Base-by-base conservation (phyloP, 2,888 invertebrate species). In the Imbricaverruca yamaguchii region DNA sequence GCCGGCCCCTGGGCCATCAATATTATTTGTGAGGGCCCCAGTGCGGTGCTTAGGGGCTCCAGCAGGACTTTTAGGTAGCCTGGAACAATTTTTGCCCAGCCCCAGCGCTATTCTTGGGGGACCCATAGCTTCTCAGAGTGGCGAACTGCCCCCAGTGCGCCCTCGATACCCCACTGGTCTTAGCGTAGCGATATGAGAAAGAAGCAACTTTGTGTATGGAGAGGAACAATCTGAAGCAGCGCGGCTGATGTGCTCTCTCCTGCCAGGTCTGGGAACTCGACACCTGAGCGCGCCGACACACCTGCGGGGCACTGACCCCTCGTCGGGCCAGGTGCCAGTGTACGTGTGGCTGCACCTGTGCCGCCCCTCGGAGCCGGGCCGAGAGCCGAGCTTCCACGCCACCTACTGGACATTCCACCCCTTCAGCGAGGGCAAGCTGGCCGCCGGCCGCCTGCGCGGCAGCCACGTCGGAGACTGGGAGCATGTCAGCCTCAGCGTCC, bases 351-450 rank as follows among this genome's bases (percentile, higher is more conserved):
- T 69, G 69, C 13, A 7, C 69, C 69, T 25, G 25, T 69, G 69
- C 3, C 13, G 23, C 13, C 69, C 69, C 11, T 12, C 6, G 25
- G 39, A 39, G 25, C 39, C 61, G 18, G 61, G 61, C 18, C 61
- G 13, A 15, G 61, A 12, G 39, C 69, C 69, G 21, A 56, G 63
- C 23, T 83, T 92, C 86, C 90, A 91, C 85, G 91, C 92, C 74
- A 91, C 91, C 83, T 92, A 91, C 87, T 92, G 92, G 92, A 89
- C 91, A 87, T 92, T 92, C 86, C 92, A 91, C 87, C 92, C 92
- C 8, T 92, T 90, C 86, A 92, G 91, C 86, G 90, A 91, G 86
- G 90, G 90, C 84, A 90, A 91, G 86, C 87, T 89, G 81, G 86
- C 90, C 81, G 82, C 84, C 18, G 80, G 82, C 56, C 82, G 78